Evolutionary conservation across 2,888 invertebrate species (phyloP), one percentile per base, ranked within the genome.

Genomic region (Rhopalosiphum nymphaeae): DNA sequence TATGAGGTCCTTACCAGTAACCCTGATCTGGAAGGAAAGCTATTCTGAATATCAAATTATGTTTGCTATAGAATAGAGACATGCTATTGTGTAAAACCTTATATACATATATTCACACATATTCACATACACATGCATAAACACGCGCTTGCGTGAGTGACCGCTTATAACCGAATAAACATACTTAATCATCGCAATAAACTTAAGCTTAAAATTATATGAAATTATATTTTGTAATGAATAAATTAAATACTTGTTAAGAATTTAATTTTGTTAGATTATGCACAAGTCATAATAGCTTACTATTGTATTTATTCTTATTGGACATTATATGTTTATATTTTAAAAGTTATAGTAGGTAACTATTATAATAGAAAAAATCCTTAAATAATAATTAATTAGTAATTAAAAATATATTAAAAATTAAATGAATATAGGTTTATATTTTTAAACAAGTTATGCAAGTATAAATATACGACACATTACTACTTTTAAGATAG

Each of bases 41-140:
- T 93, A 93, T 93, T 89, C 89, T 93, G 89, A 89, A 89, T 89
- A 89, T 93, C 44, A 93, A 93, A 93, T 93, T 93, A 89, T 89
- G 21, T 89, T 56, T 85, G 26, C 93, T 26, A 56, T 57, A 84
- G 57, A 89, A 89, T 84, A 49, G 53, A 42, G 36, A 53, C 29
- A 56, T 56, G 26, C 4, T 13, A 84, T 89, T 89, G 89, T 93
- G 89, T n/a, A 89, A 57, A 93, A 93, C 29, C 57, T 89, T n/a
- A 88, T 13, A n/a, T 49, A 46, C 16, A 29, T 29, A 42, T 9
- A 49, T 26, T 13, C 46, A 42, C 53, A 36, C 53, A 57, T 25
- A 2, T 10, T 2, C 25, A 29, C 10, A 56, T 3, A 67, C 49
- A 85, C 44, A 21, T 2, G 5, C 3, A 29, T 3, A 84, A 16